These are phyloP conservation scores for Lepilemur ruficaudatus DNA, from an alignment of 2,797 vertebrate genomes.

Conservation along the genomic window DNA sequence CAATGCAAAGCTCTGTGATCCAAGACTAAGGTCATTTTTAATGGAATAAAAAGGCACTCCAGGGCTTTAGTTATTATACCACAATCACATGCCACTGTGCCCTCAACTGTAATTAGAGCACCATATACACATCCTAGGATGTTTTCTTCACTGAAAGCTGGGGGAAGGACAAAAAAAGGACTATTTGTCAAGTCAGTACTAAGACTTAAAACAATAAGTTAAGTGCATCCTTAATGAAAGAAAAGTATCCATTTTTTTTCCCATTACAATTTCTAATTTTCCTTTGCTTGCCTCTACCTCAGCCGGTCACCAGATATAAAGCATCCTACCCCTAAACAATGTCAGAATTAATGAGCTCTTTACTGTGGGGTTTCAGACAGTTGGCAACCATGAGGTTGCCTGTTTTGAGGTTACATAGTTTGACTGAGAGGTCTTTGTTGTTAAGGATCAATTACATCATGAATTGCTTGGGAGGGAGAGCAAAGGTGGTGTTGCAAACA, in stretches of 20 bases:
- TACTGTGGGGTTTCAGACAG: neutral
- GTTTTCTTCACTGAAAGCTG: neutral
- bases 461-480: neutral
- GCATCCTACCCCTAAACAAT: neutral
- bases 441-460: neutral
- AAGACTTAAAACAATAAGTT: neutral
- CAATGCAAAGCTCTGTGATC: slow-evolving; percentile 46
- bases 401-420: neutral
- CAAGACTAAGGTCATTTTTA: slow-evolving; percentile 67
- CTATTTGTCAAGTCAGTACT: slow-evolving; percentile 1
- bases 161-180: neutral
- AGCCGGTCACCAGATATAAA: neutral
- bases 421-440: neutral
- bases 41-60: slow-evolving; percentile 65
- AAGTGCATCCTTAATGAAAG: neutral
- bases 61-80: slow-evolving; percentile 42
- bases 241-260: neutral
- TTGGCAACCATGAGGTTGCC: neutral
- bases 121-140: slow-evolving; percentile 2
- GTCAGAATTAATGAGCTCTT: neutral
- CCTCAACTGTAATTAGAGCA: slow-evolving; percentile 56
- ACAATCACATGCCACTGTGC: slow-evolving; percentile 31
- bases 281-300: neutral
- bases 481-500: neutral
- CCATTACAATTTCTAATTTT: neutral